Conservation (phyloP, 2,797 vertebrate species). For the Anguilla anguilla region DNA sequence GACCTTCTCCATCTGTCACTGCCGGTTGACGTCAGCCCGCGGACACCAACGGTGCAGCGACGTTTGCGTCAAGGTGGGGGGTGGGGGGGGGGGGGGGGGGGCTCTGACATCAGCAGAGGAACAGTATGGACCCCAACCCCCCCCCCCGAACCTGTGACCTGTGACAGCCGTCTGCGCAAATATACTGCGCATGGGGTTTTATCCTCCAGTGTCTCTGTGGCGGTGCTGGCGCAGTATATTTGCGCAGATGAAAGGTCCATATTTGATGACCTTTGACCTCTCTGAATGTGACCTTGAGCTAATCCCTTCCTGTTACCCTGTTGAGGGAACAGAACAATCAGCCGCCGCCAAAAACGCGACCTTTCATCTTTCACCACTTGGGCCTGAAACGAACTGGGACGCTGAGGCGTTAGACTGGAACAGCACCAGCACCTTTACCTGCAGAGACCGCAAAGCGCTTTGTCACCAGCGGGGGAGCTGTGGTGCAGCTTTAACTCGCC, state of each 20-base stretch:
- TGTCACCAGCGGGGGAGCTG: neutral
- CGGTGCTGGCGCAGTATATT: no score
- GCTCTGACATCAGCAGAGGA: neutral
- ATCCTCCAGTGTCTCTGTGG: no score
- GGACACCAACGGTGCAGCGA: neutral
- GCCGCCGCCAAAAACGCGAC: neutral
- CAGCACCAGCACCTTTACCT: neutral
- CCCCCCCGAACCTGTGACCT: neutral
- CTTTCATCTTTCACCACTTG: neutral
- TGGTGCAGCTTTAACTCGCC: neutral
- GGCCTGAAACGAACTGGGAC: neutral
- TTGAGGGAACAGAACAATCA: neutral
- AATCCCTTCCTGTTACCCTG: neutral
- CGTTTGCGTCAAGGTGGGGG: neutral
- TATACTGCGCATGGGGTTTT: neutral
- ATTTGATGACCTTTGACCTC: neutral
- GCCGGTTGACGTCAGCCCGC: neutral
- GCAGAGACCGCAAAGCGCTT: neutral
- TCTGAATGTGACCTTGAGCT: neutral
- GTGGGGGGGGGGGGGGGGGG: neutral
- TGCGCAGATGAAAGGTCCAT: no score
- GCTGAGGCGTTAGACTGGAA: neutral
- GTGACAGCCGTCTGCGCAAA: conserved; percentile 28
- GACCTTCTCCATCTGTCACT: neutral
- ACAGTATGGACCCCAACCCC: neutral